Evolutionary conservation across 2,888 invertebrate species (phyloP).

Genomic region (Caenorhabditis sp.): DNA sequence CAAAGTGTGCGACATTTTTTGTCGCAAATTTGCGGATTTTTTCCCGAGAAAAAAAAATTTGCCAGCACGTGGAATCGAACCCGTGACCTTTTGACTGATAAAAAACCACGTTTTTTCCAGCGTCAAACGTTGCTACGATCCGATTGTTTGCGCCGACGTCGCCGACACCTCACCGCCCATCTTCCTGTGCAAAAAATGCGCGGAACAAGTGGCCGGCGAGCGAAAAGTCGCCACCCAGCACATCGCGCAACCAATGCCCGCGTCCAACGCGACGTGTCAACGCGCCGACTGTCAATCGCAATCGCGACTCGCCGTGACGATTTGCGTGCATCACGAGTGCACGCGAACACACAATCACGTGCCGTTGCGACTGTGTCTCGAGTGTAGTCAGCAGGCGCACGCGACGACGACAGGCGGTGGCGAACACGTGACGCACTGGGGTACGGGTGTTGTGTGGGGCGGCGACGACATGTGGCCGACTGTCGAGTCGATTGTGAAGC

Average conservation of each 20-base stretch:
- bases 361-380: conserved; percentile 81
- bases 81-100: too few species aligned
- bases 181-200: conserved; percentile 76
- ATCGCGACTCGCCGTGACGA: conserved; percentile 89
- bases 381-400: conserved; percentile 58
- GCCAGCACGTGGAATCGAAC: too few species aligned
- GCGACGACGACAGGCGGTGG: conserved; percentile 25
- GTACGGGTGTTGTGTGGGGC: conserved; percentile 60
- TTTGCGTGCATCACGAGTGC: conserved; percentile 96
- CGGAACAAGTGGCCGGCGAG: conserved; percentile 74
- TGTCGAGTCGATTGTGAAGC: conserved; percentile 71
- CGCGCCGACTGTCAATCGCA: conserved; percentile 83
- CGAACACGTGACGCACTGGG: conserved; percentile 44
- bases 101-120: too few species aligned
- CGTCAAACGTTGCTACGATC: conserved; percentile 87
- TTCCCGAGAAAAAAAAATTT: too few species aligned
- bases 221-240: conserved; percentile 52
- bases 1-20: too few species aligned
- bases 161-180: conserved; percentile 85
- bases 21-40: too few species aligned
- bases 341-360: conserved; percentile 94
- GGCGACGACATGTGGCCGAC: conserved; percentile 57
- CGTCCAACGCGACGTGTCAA: conserved; percentile 65
- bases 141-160: conserved; percentile 80
- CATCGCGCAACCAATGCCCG: conserved; percentile 68